Percentiles rank a stretch among this genome's conserved stretches.
Conservation (phyloP, 2,113 vertebrate species). For the Forbesichthys agassizii region DNA sequence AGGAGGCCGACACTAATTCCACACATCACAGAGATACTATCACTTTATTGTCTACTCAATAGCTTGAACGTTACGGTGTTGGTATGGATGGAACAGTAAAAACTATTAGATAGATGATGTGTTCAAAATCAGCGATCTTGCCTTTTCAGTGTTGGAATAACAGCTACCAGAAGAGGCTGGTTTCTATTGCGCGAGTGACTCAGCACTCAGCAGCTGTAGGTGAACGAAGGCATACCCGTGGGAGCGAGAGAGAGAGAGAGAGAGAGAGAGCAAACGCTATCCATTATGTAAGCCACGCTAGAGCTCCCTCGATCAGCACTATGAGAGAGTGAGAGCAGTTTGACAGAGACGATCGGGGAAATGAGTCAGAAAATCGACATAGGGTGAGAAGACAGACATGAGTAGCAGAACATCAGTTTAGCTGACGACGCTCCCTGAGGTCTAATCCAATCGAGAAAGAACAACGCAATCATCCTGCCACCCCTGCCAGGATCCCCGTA, state of each 20-base stretch:
- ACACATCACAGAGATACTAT: no score
- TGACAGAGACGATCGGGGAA: background rate
- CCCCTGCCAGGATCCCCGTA: slow-evolving; percentile 21
- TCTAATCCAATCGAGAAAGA: slow-evolving; percentile 13
- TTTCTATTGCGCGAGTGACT: slow-evolving; percentile 30
- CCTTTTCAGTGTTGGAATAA: background rate
- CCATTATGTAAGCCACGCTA: slow-evolving; percentile 35
- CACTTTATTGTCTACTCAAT: no score
- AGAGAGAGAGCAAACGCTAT: slow-evolving; percentile 23
- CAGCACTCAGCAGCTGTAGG: slow-evolving; percentile 49
- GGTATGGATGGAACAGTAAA: no score
- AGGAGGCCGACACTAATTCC: no score
- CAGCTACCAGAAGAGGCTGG: background rate
- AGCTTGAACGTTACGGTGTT: no score
- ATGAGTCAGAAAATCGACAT: background rate
- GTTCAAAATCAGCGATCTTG: no score
- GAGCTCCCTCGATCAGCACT: background rate
- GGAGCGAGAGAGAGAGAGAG: background rate
- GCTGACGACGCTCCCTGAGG: slow-evolving; percentile 43
- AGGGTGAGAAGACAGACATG: background rate
- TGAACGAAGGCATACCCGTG: slow-evolving; percentile 10
- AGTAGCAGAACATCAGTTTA: background rate
- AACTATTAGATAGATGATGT: no score
- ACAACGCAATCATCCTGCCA: slow-evolving; percentile 16
- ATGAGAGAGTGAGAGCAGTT: slow-evolving; percentile 18